Base-by-base conservation (phyloP, 2,888 invertebrate species). In the Drosophila koepferae region DNA sequence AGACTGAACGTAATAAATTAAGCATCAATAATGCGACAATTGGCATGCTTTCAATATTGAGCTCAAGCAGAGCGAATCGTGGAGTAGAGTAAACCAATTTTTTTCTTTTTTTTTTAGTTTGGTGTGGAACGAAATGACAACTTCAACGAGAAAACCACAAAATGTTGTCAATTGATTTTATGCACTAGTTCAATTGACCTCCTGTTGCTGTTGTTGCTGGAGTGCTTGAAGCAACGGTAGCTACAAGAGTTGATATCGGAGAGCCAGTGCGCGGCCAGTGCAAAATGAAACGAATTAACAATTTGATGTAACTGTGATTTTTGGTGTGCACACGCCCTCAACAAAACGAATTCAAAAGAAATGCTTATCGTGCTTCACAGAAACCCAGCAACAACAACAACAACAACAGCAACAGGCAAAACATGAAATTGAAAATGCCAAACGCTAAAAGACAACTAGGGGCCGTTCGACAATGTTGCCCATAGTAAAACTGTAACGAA, bases 111-210 rank as follows among this genome's bases (percentile, higher is more conserved):
- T 3, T 16, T n/a, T 31, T n/a, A 31, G 6, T 31, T 49, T 49
- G 28, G 38, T 67, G 31, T 63, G 62, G 44, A 62, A 74, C 69
- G 53, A 72, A 68, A 65, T 18, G 34, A 51, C 51, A 34, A 51
- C 60, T 60, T 43, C 73, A 69, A 67, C 72, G 60, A 67, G 46
- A 66, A 51, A 77, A 73, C 51, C 79, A 77, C 74, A 82, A 90
- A 90, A 87, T 84, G 88, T 86, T 91, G 89, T 88, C 90, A 91
- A 91, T 91, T 89, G 91, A 91, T 91, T 91, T 91, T 91, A 80
- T 91, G 90, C 90, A 89, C 90, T 89, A 91, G 79, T 91, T 90
- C 83, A 63, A 86, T 83, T 86, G 86, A 86, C 86, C 86, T 90
- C 83, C 62, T 23, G 58, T 23, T 58, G 74, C 56, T 34, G 61